Conservation (phyloP, 2,888 invertebrate genomes). For the Monochamus alternatus region DNA sequence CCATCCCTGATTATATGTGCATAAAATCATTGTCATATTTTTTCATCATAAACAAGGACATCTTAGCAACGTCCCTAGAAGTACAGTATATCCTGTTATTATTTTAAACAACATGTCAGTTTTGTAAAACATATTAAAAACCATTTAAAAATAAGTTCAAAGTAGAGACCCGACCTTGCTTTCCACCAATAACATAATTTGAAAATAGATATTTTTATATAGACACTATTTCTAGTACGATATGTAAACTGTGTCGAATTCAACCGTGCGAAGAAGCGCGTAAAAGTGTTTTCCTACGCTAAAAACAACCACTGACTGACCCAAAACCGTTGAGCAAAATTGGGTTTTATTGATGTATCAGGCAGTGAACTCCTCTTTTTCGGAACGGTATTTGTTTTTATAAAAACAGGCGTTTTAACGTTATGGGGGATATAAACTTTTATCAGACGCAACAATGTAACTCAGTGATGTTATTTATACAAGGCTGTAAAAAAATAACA, state of each 20-base stretch:
- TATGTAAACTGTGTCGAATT: constrained; percentile 20
- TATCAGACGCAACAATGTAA: too few relatives aligned
- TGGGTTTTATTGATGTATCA: constrained; percentile 20
- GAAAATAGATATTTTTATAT: constrained; percentile 29
- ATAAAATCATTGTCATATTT: not conserved
- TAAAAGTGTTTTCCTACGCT: not conserved
- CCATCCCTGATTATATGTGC: not conserved
- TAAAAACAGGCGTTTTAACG: not conserved
- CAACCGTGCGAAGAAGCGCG: constrained; percentile 3
- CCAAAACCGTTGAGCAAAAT: constrained; percentile 15
- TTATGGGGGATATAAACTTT: not conserved
- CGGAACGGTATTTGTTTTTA: constrained; percentile 6
- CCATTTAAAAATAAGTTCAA: constrained; percentile 28
- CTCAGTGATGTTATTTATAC: too few relatives aligned
- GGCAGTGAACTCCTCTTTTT: constrained; percentile 25
- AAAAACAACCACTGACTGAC: constrained; percentile 32
- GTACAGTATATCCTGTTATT: constrained; percentile 14
- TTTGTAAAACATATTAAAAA: constrained; percentile 23
- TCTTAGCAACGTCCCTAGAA: not conserved
- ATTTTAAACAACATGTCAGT: constrained; percentile 20
- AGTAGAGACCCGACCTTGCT: constrained; percentile 32
- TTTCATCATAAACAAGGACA: constrained; percentile 14
- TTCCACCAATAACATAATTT: constrained; percentile 12
- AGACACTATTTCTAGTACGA: constrained; percentile 28
- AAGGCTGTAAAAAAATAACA: too few relatives aligned